Conservation (phyloP, 2,113 vertebrate genomes). For the Nettapus auritus region DNA sequence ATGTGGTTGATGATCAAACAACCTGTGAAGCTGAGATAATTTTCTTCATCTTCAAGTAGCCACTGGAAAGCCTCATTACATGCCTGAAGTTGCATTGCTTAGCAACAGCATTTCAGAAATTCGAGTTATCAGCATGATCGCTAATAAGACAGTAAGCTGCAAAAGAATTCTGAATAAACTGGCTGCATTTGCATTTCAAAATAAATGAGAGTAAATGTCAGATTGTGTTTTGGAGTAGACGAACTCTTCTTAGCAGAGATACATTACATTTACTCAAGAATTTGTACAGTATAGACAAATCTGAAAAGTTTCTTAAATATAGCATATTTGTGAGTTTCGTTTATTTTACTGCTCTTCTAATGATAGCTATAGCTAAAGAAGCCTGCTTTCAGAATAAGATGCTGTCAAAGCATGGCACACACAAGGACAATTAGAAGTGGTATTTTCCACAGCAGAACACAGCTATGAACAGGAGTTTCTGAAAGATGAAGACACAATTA, state of each 20-base stretch:
- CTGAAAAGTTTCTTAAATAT: constrained; percentile 28
- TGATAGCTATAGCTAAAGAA: neutral
- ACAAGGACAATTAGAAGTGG: neutral
- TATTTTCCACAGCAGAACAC: neutral
- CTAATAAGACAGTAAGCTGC: constrained; percentile 68
- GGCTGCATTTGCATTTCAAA: constrained; percentile 64
- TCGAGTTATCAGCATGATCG: constrained; percentile 68
- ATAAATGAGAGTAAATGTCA: constrained; percentile 69
- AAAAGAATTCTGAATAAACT: constrained; percentile 59
- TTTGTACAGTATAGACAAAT: constrained; percentile 2
- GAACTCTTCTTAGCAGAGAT: neutral
- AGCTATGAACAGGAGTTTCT: neutral
- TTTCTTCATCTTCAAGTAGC: constrained; percentile 67
- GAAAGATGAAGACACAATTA: neutral
- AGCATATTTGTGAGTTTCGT: neutral
- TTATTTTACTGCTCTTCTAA: neutral
- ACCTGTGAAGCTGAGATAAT: constrained; percentile 64
- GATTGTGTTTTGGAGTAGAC: constrained; percentile 46
- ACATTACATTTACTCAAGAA: neutral
- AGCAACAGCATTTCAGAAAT: constrained; percentile 74
- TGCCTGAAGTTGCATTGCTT: constrained; percentile 75
- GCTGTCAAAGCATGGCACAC: neutral
- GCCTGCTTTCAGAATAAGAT: neutral
- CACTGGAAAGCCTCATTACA: constrained; percentile 72
- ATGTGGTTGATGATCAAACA: constrained; percentile 65